Evolutionary conservation across 2,888 invertebrate genomes (phyloP).

Genomic region (Gandaritis pyraliata): DNA sequence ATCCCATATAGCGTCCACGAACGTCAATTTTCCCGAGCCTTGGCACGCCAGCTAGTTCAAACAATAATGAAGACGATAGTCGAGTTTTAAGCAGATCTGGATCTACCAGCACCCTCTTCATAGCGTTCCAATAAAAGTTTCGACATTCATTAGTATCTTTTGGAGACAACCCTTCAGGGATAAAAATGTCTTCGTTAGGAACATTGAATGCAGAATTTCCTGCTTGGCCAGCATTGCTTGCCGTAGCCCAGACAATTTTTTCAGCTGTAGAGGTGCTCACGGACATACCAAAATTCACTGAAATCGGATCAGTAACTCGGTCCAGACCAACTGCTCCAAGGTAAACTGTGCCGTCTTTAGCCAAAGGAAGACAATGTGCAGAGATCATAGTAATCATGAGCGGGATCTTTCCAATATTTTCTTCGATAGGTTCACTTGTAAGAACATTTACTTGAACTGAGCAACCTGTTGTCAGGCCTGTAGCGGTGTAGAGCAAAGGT

Average conservation of each 20-base stretch:
- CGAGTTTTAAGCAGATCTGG: slow-evolving; percentile 51
- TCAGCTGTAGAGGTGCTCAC: slow-evolving; percentile 55
- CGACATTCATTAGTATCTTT: slow-evolving; percentile 51
- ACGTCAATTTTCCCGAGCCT: slow-evolving; percentile 66
- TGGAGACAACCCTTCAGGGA: slow-evolving; percentile 57
- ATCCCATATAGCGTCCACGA: slow-evolving; percentile 70
- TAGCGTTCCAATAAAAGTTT: slow-evolving; percentile 71
- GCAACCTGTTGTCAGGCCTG: slow-evolving; percentile 57
- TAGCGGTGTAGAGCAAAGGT: slow-evolving; percentile 52
- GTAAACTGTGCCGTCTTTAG: slow-evolving; percentile 69
- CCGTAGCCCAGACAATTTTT: slow-evolving; percentile 69
- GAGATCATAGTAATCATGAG: slow-evolving; percentile 69
- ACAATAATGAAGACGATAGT: slow-evolving; percentile 56
- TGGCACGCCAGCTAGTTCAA: slow-evolving; percentile 76
- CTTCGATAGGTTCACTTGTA: slow-evolving; percentile 47
- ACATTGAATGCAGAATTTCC: slow-evolving; percentile 59
- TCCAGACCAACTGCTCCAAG: slow-evolving; percentile 66
- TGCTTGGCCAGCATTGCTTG: slow-evolving; percentile 56
- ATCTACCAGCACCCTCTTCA: slow-evolving; percentile 71
- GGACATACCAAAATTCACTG: slow-evolving; percentile 66
- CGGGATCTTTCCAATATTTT: slow-evolving; percentile 48
- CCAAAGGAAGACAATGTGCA: slow-evolving; percentile 67
- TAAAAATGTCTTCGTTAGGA: slow-evolving; percentile 62
- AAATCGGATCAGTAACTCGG: slow-evolving; percentile 48
- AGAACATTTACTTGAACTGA: slow-evolving; percentile 53